Evolutionary conservation across 2,113 vertebrate species (phyloP).

Genomic region (Heloderma charlesbogerti): DNA sequence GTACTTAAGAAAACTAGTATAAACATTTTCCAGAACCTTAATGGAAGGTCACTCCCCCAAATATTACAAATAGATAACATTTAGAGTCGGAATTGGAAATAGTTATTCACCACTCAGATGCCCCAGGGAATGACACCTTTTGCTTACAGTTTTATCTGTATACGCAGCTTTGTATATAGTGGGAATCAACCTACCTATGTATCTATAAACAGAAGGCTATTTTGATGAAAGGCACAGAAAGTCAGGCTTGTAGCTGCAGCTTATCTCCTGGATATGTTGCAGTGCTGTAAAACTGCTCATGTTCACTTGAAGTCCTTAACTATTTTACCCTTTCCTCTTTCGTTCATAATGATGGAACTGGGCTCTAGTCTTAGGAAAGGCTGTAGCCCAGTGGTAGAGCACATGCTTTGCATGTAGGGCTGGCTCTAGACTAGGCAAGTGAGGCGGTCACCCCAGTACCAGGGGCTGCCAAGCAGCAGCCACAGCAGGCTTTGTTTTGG

Average conservation of each 20-base stretch:
- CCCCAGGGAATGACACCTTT: no score
- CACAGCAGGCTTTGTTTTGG: no score
- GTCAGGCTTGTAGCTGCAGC: neutral
- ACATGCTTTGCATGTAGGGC: neutral
- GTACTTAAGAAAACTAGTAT: no score
- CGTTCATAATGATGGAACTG: slow-evolving; percentile 18
- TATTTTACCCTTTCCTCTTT: slow-evolving; percentile 19
- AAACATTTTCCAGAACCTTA: neutral
- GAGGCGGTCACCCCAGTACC: no score
- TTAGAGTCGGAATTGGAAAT: neutral
- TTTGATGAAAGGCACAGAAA: neutral
- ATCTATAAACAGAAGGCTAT: neutral
- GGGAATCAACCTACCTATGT: neutral
- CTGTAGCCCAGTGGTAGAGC: neutral
- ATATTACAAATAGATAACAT: neutral
- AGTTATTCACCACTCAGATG: neutral
- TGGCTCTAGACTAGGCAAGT: no score
- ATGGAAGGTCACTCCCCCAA: neutral
- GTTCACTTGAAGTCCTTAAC: slow-evolving; percentile 36
- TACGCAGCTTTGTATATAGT: neutral
- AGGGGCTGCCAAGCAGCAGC: no score
- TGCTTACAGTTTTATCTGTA: no score
- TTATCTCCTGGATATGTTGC: slow-evolving; percentile 33
- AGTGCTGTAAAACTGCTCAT: slow-evolving; percentile 34
- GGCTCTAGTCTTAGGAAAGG: neutral